Evolutionary conservation across 1,140 invertebrate genomes (phyloP).

Genomic region (Lanistes nyassanus): DNA sequence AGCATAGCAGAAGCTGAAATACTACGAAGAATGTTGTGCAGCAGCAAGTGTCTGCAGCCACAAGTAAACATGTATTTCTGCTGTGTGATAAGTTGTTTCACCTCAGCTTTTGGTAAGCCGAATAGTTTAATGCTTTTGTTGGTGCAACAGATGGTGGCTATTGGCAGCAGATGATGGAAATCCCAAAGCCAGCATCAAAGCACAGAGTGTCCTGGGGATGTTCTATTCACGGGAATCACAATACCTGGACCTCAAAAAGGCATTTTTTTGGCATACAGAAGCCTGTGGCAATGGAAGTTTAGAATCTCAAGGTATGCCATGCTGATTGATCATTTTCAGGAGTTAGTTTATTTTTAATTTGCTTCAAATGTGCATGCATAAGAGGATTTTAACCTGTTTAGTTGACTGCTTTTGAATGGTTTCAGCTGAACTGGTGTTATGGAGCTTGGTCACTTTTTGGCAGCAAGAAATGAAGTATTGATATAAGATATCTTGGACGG

Average conservation of each 20-base stretch:
- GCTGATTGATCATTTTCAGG: not conserved
- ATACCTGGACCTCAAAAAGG: slow-evolving; percentile 59
- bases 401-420: too few relatives aligned
- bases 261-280: slow-evolving; percentile 67
- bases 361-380: too few relatives aligned
- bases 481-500: too few relatives aligned
- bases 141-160: slow-evolving; percentile 59
- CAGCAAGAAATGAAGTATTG: too few relatives aligned
- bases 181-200: slow-evolving; percentile 60
- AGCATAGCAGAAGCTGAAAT: not conserved
- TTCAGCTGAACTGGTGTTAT: too few relatives aligned
- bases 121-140: not conserved
- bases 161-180: slow-evolving; percentile 66
- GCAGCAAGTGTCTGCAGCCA: too few relatives aligned
- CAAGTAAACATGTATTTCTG: not conserved
- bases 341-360: too few relatives aligned
- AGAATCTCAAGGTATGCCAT: slow-evolving; percentile 64
- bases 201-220: slow-evolving; percentile 64
- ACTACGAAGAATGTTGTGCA: not conserved
- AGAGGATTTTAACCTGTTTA: too few relatives aligned
- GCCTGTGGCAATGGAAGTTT: slow-evolving; percentile 67
- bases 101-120: not conserved
- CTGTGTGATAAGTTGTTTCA: not conserved
- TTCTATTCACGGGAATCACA: slow-evolving; percentile 61
- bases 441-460: too few relatives aligned